These are phyloP conservation scores for Drosophila pseudotalamancana DNA, from an alignment of 2,888 invertebrate genomes.

Conservation along the genomic window DNA sequence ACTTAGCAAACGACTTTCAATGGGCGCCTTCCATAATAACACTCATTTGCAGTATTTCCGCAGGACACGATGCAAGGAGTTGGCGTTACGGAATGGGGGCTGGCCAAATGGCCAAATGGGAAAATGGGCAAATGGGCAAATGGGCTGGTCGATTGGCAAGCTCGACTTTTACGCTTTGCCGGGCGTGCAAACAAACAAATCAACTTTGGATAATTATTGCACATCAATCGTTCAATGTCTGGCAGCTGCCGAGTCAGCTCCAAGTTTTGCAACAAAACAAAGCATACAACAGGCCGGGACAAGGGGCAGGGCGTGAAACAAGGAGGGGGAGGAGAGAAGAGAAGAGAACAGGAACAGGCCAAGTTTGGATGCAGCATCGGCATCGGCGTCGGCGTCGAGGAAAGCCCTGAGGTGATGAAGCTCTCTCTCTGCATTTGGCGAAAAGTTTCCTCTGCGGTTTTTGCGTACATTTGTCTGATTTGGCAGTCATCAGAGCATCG, in stretches of 20 bases:
- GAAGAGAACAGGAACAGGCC: conserved; percentile 20
- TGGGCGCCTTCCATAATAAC: conserved; percentile 59
- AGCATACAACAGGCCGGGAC: conserved; percentile 36
- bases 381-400: conserved; percentile 1
- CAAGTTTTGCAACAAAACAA: conserved; percentile 57
- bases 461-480: conserved; percentile 77
- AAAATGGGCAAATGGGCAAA: too few species aligned
- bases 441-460: conserved; percentile 72
- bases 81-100: not conserved
- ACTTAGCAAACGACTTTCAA: conserved; percentile 65
- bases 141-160: conserved; percentile 65
- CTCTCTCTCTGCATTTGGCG: conserved; percentile 63
- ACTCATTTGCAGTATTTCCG: conserved; percentile 69
- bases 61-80: conserved; percentile 6
- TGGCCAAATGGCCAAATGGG: too few species aligned
- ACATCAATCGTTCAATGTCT: conserved; percentile 77
- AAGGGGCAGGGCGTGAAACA: not conserved
- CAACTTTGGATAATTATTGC: conserved; percentile 82
- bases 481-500: conserved; percentile 68
- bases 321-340: not conserved
- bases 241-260: conserved; percentile 56
- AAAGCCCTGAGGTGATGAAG: conserved; percentile 58
- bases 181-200: conserved; percentile 81
- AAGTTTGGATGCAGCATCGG: conserved; percentile 37
- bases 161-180: conserved; percentile 75